Conservation (phyloP, 2,797 vertebrate species). For the Borostomias antarcticus region DNA sequence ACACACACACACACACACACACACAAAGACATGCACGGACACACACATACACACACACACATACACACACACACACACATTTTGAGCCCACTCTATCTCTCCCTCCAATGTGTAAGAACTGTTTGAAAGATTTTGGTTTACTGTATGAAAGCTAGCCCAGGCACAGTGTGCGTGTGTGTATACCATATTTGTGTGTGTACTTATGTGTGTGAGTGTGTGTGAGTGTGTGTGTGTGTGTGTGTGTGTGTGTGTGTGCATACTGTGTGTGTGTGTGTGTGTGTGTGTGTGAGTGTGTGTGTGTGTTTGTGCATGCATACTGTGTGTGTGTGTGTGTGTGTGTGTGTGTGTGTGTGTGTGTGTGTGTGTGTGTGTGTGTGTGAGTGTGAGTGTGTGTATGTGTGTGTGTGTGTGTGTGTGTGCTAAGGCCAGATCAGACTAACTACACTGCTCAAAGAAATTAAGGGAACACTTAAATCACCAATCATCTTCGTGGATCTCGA, state of each 20-base stretch:
- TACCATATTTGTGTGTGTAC: neutral
- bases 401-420: constrained; percentile 16
- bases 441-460: too few relatives aligned
- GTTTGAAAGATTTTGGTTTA: constrained; percentile 45
- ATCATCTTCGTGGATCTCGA: too few relatives aligned
- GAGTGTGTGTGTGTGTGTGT: constrained; percentile 17
- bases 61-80: too few relatives aligned
- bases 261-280: neutral
- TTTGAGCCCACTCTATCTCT: neutral
- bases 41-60: constrained; percentile 20
- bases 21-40: too few relatives aligned
- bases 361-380: constrained; percentile 2
- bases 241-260: constrained; percentile 9
- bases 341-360: neutral
- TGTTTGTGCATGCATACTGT: neutral
- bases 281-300: constrained; percentile 1
- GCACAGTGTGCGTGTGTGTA: neutral
- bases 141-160: constrained; percentile 21
- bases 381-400: constrained; percentile 8
- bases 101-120: constrained; percentile 15
- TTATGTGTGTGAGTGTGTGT: constrained; percentile 2
- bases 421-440: neutral
- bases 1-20: constrained; percentile 65
- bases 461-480: too few relatives aligned
- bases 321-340: neutral